Percentiles rank a stretch among this genome's conserved stretches.
Conservation (phyloP, 2,888 invertebrate species). For the Pinctada fucata region DNA sequence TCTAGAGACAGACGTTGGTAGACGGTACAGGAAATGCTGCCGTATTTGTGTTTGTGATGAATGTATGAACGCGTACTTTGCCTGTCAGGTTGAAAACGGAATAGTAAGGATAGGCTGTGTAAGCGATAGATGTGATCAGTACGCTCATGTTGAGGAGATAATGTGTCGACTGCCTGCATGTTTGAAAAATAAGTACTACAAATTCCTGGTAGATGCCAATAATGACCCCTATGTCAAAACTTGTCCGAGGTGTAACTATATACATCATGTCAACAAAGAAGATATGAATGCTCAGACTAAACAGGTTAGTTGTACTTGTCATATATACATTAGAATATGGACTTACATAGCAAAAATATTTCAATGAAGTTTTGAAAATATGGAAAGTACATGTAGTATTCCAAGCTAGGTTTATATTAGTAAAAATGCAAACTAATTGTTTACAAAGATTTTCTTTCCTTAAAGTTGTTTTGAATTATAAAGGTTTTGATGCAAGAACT, state of each 20-base stretch:
- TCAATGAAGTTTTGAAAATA: no score
- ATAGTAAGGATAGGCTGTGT: constrained; percentile 74
- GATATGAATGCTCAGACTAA: constrained; percentile 10
- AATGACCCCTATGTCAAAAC: constrained; percentile 74
- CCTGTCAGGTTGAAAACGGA: constrained; percentile 67
- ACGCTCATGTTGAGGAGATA: constrained; percentile 74
- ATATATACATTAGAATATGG: no score
- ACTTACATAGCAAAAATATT: no score
- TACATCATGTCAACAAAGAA: constrained; percentile 34
- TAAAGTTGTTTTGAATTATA: no score
- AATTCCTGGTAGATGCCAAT: constrained; percentile 74
- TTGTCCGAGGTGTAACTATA: constrained; percentile 75
- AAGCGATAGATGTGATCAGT: constrained; percentile 64
- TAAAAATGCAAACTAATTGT: no score
- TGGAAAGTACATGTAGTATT: no score
- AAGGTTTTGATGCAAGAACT: no score
- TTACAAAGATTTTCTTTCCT: no score
- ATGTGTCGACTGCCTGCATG: constrained; percentile 64
- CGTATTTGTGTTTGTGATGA: constrained; percentile 70
- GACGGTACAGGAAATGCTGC: constrained; percentile 73
- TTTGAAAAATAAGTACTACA: constrained; percentile 71
- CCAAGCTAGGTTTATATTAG: no score
- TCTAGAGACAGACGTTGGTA: constrained; percentile 52
- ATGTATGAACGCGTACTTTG: constrained; percentile 72
- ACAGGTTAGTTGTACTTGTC: neutral